phyloP scores from a whole-genome alignment of 2,797 vertebrate species.

The Tinamus major region DNA sequence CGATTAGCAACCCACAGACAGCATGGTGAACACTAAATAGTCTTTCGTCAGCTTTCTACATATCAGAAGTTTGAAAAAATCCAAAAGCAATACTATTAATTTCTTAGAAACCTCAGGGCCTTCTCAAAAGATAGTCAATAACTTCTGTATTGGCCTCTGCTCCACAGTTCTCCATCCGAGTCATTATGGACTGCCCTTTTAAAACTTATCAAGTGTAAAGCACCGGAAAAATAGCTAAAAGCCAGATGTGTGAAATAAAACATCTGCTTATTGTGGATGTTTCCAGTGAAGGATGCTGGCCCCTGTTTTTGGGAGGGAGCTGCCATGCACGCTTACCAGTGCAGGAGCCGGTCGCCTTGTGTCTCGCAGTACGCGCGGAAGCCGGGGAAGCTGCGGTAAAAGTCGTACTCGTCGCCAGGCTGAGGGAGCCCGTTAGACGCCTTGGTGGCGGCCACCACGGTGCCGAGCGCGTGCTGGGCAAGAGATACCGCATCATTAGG shows the following conservation, averaged over 20 bases:
- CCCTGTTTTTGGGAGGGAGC: neutral
- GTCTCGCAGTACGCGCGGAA: slow-evolving; percentile 90
- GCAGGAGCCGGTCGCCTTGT: slow-evolving; percentile 88
- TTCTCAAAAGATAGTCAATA: fast-evolving
- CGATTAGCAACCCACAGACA: neutral
- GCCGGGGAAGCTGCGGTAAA: slow-evolving; percentile 93
- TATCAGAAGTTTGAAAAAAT: neutral
- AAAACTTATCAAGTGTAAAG: neutral
- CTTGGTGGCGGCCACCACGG: slow-evolving; percentile 91
- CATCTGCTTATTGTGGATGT: too few relatives aligned
- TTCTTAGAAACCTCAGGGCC: neutral
- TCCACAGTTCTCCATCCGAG: neutral
- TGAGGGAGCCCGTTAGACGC: slow-evolving; percentile 89
- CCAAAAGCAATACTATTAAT: neutral
- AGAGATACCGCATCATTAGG: neutral
- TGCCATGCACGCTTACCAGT: slow-evolving; percentile 81
- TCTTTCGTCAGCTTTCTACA: neutral
- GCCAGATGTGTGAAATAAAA: fast-evolving
- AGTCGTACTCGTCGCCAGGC: slow-evolving; percentile 93
- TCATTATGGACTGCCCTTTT: fast-evolving
- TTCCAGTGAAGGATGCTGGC: neutral
- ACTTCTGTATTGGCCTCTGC: neutral
- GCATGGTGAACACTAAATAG: neutral
- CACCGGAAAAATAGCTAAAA: neutral
- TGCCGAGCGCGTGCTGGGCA: slow-evolving; percentile 87